These are phyloP conservation scores for Spilarctia lutea DNA, from an alignment of 2,888 invertebrate genomes.

Conservation along the genomic window DNA sequence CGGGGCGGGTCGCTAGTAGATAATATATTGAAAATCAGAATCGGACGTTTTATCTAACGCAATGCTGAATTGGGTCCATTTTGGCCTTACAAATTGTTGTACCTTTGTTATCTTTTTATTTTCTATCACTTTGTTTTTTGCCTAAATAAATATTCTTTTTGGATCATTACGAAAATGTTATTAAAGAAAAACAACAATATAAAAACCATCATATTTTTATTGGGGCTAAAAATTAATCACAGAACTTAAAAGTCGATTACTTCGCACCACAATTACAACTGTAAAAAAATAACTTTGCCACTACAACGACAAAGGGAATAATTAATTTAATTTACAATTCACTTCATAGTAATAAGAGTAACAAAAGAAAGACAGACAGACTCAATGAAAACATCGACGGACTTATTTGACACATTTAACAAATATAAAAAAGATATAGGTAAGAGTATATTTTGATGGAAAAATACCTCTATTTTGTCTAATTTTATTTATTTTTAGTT, in stretches of 20 bases:
- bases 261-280: constrained; percentile 38
- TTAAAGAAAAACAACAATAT: constrained; percentile 18
- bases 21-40: no score
- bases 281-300: constrained; percentile 31
- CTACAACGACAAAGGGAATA: constrained; percentile 26
- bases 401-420: not conserved
- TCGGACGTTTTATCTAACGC: no score
- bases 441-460: not conserved
- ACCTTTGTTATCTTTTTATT: no score
- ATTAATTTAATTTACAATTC: constrained; percentile 14
- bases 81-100: no score
- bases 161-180: no score
- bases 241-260: constrained; percentile 48
- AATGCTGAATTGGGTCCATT: no score
- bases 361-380: not conserved
- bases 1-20: no score
- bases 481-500: not conserved
- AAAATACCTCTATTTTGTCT: no score
- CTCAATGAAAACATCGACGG: no score
- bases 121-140: no score
- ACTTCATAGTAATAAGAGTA: constrained; percentile 16
- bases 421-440: not conserved
- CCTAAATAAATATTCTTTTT: no score
- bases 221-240: constrained; percentile 50
- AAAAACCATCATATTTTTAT: constrained; percentile 45